A percentile compares a stretch with the other conserved stretches of the same genome.
phyloP scores from a whole-genome alignment of 2,113 vertebrate genomes.

The Calidris pygmaea region DNA sequence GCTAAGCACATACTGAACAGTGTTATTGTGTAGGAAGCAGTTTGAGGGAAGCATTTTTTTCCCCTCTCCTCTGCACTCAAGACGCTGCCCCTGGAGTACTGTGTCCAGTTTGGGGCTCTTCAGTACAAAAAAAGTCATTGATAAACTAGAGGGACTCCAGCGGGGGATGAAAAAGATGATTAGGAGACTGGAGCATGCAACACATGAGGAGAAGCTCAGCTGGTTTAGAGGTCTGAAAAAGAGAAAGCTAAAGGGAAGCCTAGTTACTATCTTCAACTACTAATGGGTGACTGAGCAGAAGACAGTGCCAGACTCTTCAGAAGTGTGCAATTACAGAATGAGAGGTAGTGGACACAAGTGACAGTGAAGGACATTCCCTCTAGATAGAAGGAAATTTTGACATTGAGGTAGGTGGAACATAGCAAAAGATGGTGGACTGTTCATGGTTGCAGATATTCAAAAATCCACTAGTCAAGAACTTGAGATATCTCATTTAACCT shows the following conservation, averaged over 20 bases:
- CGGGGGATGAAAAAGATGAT: not conserved
- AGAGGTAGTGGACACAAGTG: not conserved
- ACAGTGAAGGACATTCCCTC: not conserved
- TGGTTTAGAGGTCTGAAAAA: not conserved
- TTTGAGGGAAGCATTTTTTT: not conserved
- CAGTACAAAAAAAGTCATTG: not conserved
- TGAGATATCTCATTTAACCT: not conserved
- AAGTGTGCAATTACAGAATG: not conserved
- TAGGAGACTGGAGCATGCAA: not conserved
- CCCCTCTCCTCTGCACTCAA: not conserved
- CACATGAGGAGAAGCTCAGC: not conserved
- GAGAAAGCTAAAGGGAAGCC: not conserved
- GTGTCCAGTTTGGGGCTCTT: not conserved
- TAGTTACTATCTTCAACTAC: not conserved
- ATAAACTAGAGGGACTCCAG: not conserved
- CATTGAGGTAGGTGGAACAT: not conserved
- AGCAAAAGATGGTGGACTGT: not conserved
- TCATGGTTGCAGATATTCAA: not conserved
- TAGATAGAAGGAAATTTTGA: not conserved
- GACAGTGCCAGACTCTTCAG: not conserved
- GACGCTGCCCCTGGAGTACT: not conserved
- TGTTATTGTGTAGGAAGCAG: not conserved
- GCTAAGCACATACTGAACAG: not conserved
- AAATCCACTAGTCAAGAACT: not conserved
- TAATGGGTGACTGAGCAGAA: not conserved